These are phyloP conservation scores for Nymphalis c-album DNA, from an alignment of 2,888 invertebrate species.

Conservation along the genomic window DNA sequence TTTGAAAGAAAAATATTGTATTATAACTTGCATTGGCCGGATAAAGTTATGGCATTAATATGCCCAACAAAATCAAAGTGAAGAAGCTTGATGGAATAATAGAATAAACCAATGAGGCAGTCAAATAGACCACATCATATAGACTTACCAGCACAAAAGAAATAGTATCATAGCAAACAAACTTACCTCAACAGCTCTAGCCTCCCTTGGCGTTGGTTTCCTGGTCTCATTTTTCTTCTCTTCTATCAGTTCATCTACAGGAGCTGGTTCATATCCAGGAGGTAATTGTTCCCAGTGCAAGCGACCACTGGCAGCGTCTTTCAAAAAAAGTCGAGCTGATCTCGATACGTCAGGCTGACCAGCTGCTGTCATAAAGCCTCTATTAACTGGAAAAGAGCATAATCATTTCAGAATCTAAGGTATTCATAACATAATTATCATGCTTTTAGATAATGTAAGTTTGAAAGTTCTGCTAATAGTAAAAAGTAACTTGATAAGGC, in stretches of 20 bases:
- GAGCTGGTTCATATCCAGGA: constrained; percentile 83
- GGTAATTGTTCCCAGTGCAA: constrained; percentile 92
- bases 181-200: constrained; percentile 66
- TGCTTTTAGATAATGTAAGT: too few species aligned
- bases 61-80: too few species aligned
- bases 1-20: too few species aligned
- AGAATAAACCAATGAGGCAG: too few species aligned
- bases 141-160: too few species aligned
- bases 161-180: constrained; percentile 15
- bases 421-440: too few species aligned
- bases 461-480: too few species aligned
- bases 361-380: constrained; percentile 98
- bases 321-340: constrained; percentile 93
- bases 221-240: constrained; percentile 44
- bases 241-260: constrained; percentile 74
- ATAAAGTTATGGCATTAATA: too few species aligned
- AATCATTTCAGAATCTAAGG: not conserved
- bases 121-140: too few species aligned
- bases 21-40: too few species aligned
- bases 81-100: too few species aligned
- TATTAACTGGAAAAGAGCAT: constrained; percentile 83
- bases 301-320: constrained; percentile 94
- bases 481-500: too few species aligned
- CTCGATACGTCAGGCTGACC: constrained; percentile 97
- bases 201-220: constrained; percentile 58